Evolutionary conservation across 2,113 vertebrate genomes (phyloP), one percentile per base, ranked within the genome.

Genomic region (Cacatua alba): DNA sequence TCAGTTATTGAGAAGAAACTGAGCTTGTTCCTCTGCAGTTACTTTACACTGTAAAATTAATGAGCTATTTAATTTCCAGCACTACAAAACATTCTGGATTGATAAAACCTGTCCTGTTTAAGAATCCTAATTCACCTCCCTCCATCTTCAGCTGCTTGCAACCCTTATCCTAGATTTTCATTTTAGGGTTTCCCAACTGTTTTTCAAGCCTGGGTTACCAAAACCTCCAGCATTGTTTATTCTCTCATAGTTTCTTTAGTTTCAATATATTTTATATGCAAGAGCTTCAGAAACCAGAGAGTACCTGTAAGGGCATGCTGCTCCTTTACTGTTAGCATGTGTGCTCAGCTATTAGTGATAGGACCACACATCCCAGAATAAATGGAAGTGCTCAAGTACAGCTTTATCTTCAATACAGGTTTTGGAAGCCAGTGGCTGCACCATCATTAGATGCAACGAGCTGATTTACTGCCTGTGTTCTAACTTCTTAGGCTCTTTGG

Each of bases 1-100:
- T 20, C 80, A 80, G 68, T 82, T 78, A 92, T 53, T 70, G 92
- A 92, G 86, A 79, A 74, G 72, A 93, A 96, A 79, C 51, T 18
- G 65, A 86, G 77, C 67, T 92, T 65, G 77, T 86, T 88, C 81
- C 63, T 74, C 48, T 39, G 62, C 29, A 69, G 41, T 86, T 75
- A 77, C 53, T 94, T 63, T 49, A 79, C 59, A 48, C 72, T 20
- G 82, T 80, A 77, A 93, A 88, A 94, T 64, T 83, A 93, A 86
- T 70, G 91, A 88, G 9, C 92, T 94, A 78, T 84, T 90, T 92
- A 55, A 86, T 80, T 80, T 83, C 71, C 79, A 70, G 17, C 18
- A 10, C 43, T 7, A 79, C 3, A 3, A 81, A 75, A 51, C 33
- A 52, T 83, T 76, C 80, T 49, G 70, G 44, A 74, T 65, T 52